A percentile compares a stretch with the other conserved stretches of the same genome.
phyloP scores from a whole-genome alignment of 2,797 vertebrate species.

The Tragelaphus oryx region DNA sequence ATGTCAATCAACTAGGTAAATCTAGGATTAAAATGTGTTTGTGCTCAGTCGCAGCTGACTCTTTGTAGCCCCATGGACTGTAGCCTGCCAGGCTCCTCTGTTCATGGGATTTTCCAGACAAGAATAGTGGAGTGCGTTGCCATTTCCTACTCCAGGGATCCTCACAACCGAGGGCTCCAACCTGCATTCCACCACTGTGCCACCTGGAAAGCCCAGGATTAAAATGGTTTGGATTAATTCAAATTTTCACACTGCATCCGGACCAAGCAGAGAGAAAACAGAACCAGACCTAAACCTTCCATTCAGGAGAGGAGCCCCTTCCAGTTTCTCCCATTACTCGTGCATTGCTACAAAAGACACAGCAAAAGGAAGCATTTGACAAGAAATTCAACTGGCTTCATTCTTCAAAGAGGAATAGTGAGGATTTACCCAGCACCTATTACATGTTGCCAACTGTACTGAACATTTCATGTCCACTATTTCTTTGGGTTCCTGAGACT shows the following conservation, averaged over 20 bases:
- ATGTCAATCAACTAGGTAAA: neutral
- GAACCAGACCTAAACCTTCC: neutral
- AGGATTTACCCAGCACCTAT: neutral
- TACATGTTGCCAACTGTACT: neutral
- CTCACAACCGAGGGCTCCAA: neutral
- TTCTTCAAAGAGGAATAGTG: neutral
- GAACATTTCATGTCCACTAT: neutral
- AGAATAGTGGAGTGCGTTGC: neutral
- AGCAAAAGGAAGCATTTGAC: neutral
- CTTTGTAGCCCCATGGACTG: neutral
- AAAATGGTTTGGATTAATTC: neutral
- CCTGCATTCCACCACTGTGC: neutral
- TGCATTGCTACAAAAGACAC: neutral
- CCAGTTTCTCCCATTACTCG: neutral
- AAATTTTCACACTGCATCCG: neutral
- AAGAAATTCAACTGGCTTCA: neutral
- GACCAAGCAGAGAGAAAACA: neutral
- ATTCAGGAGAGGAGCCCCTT: neutral
- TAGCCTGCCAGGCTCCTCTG: neutral
- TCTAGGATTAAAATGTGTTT: neutral
- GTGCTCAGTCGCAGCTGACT: neutral
- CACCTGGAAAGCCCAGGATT: neutral
- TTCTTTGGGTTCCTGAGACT: neutral
- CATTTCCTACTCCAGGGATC: neutral
- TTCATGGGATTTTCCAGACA: neutral